These are phyloP conservation scores for Asteroscopus sphinx DNA, from an alignment of 2,888 invertebrate species.

Conservation along the genomic window DNA sequence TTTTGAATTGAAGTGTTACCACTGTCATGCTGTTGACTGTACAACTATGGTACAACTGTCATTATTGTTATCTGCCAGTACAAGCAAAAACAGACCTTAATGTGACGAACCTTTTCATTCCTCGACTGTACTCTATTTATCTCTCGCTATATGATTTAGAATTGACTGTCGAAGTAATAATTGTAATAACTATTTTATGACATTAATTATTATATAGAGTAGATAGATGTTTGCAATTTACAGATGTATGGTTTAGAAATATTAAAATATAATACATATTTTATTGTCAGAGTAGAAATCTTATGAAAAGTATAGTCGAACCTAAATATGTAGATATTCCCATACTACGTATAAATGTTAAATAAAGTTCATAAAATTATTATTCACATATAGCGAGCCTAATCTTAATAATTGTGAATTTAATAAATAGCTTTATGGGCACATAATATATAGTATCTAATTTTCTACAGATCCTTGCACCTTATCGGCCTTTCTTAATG, in stretches of 20 bases:
- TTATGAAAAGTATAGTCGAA: conserved; percentile 71
- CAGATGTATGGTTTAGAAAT: conserved; percentile 68
- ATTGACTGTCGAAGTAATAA: conserved; percentile 58
- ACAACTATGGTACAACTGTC: no score
- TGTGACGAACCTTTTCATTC: no score
- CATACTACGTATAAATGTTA: conserved; percentile 38
- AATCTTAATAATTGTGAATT: conserved; percentile 51
- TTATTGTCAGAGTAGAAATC: conserved; percentile 78
- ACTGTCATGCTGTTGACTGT: no score
- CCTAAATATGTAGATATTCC: conserved; percentile 56
- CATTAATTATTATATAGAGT: conserved; percentile 69
- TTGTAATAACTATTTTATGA: conserved; percentile 68
- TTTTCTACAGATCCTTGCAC: conserved; percentile 61
- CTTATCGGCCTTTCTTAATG: conserved; percentile 61
- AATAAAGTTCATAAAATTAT: conserved; percentile 37
- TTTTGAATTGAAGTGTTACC: no score
- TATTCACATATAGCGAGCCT: conserved; percentile 52
- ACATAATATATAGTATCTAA: conserved; percentile 48
- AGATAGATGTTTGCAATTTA: conserved; percentile 82
- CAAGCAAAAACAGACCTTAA: no score
- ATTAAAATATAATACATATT: conserved; percentile 67
- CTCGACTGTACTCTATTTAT: conserved; percentile 68
- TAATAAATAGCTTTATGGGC: conserved; percentile 55
- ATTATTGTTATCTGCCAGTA: no score
- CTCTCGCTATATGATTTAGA: conserved; percentile 59